Conservation (phyloP, 2,888 invertebrate genomes). For the Harpagoxenus sublaevis region DNA sequence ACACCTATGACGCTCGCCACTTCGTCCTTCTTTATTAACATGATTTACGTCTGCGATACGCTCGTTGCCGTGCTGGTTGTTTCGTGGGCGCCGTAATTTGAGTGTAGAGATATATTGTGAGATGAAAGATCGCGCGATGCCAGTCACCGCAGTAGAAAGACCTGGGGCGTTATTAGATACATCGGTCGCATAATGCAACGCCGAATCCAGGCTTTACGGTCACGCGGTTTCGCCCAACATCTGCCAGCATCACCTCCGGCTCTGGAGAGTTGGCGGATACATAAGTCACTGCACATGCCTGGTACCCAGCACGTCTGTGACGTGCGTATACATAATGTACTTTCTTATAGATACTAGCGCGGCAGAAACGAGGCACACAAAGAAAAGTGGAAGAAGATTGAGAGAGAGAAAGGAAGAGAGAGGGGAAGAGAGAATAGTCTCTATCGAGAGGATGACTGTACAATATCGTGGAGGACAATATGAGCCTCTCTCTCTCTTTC, state of each 20-base stretch:
- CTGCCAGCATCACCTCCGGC: conserved; percentile 18
- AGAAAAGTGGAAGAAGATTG: background rate
- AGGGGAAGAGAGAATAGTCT: conserved; percentile 11
- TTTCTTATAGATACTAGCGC: conserved; percentile 10
- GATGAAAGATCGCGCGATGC: background rate
- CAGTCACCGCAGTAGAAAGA: background rate
- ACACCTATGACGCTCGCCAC: background rate
- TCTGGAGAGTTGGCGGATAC: background rate
- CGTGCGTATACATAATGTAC: conserved; percentile 35
- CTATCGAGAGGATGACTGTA: conserved; percentile 62
- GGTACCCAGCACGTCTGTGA: background rate
- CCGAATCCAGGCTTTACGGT: conserved; percentile 26
- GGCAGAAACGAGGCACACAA: conserved; percentile 3
- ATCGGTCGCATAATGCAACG: conserved; percentile 14
- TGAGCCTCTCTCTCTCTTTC: no score
- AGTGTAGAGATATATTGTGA: background rate
- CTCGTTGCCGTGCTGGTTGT: background rate
- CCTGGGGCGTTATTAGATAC: conserved; percentile 2
- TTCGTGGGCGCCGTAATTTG: background rate
- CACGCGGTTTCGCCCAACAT: conserved; percentile 15
- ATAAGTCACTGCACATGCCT: conserved; percentile 21
- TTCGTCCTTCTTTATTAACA: background rate
- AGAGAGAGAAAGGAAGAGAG: background rate
- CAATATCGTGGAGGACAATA: conserved; percentile 58
- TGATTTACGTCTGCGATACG: background rate